phyloP scores from a whole-genome alignment of 1,140 invertebrate species.

The Tetramorium parvispinum region DNA sequence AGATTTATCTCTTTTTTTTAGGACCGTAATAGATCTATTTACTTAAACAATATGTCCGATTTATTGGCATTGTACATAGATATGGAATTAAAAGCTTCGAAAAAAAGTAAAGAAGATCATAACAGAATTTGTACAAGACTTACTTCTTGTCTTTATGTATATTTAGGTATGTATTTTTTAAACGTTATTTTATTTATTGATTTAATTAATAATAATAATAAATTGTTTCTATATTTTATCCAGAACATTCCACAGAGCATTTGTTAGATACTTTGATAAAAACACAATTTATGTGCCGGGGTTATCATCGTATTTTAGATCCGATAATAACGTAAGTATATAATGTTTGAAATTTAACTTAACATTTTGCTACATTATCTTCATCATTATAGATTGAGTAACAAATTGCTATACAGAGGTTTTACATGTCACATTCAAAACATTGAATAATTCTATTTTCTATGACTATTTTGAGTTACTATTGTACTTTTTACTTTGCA shows the following conservation, averaged over 20 bases:
- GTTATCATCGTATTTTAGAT: conserved; percentile 81
- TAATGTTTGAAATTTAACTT: not conserved
- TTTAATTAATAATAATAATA: not conserved
- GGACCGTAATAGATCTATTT: conserved; percentile 79
- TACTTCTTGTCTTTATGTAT: conserved; percentile 83
- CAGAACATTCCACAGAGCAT: conserved; percentile 83
- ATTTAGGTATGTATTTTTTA: conserved; percentile 81
- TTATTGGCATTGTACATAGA: conserved; percentile 85
- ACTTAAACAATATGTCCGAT: conserved; percentile 85
- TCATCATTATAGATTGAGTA: not conserved
- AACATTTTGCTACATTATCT: not conserved
- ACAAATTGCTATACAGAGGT: not conserved
- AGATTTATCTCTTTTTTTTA: conserved; percentile 68
- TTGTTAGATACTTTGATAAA: conserved; percentile 83
- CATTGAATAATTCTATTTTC: not conserved
- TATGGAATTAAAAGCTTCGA: conserved; percentile 85
- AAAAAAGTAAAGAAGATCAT: conserved; percentile 79
- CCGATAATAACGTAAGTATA: conserved; percentile 82
- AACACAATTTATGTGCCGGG: conserved; percentile 78
- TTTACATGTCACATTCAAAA: not conserved
- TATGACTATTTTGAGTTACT: not conserved
- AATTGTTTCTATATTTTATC: conserved; percentile 66
- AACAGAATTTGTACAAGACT: conserved; percentile 83
- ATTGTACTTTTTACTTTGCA: not conserved
- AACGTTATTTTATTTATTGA: not conserved